Evolutionary conservation across 2,888 invertebrate species (phyloP), one percentile per base, ranked within the genome.

Genomic region (Xanthorhoe designata): DNA sequence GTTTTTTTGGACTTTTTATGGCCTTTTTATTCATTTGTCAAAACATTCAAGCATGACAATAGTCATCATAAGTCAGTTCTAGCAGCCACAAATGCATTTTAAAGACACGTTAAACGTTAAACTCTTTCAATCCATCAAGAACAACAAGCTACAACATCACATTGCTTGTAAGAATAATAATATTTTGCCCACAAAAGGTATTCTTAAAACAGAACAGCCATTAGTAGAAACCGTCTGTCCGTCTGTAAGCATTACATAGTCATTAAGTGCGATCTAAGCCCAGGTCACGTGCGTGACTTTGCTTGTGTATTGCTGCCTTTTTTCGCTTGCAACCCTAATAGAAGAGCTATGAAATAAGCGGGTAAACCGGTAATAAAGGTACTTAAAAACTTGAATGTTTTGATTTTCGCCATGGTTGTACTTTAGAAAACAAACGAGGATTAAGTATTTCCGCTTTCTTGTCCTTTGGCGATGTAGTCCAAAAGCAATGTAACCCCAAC

Each of bases 271-370:
- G 75, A 85, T 86, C 79, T 74, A 65, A 63, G 66, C 71, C 75
- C 86, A 74, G 73, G 86, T 86, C 87, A 86, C 87, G 86, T 75
- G 80, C 81, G 75, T 69, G 71, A 73, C 76, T 75, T 77, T 77
- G 83, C 84, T 84, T 85, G 82, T 87, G 79, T 87, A 86, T 79
- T 76, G 79, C 79, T 82, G 71, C 65, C 70, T 83, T 82, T 87
- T 84, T 84, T 76, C 73, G 73, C 77, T 77, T 80, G 79, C 83
- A 81, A 75, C 77, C 74, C 76, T 80, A 78, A 82, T 73, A 69
- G 74, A 71, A 52, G 71, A 76, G 83, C 81, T 57, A 69, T 19
- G 5, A 74, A 79, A 76, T 0, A 0, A 29, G 76, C 78, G 73
- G 47, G 6, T 24, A 2, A 29, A 51, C 49, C 24, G 24, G 4